Base-by-base conservation (phyloP, 1,140 invertebrate species). In the Tetragonula clypearis region DNA sequence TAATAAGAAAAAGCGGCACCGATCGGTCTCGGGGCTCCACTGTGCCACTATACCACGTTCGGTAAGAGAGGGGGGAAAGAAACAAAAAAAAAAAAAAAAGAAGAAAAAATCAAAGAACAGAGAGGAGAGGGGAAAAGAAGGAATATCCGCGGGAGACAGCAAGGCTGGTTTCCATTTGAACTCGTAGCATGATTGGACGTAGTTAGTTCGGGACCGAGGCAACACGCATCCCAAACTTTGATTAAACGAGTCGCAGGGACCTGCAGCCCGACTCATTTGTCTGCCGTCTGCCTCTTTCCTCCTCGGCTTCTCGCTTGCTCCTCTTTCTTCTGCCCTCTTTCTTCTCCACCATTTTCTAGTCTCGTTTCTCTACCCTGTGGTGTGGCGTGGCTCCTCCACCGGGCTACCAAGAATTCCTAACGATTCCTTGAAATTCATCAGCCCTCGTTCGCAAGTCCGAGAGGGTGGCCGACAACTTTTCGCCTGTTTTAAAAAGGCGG, bases 191-290 rank as follows among this genome's bases (percentile, higher is more conserved):
- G 93, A 93, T 93, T 89, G 90, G 90, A 87, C 86, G 92, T 93
- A 93, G 93, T 93, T 93, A 93, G 92, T 91, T 66, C 91, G 89
- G 87, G 88, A 80, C 89, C 86, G 88, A 88, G 89, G 92, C 88
- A 90, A 90, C 92, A 93, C 93, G 93, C 91, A 93, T 92, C 92
- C 92, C 91, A 93, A 93, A 93, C 91, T 93, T 93, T 93, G 93
- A 93, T 93, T 93, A 93, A 93, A 93, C 92, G 92, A 92, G 92
- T 93, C 92, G 92, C 90, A 90, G 92, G 87, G 93, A 92, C 93
- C 89, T 91, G 90, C 89, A 90, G 90, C 91, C 91, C 91, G 88
- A 93, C 91, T 93, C 92, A 93, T 93, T 93, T 93, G 91, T 93
- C 93, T 93, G 79, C 92, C 86, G 92, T 91, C 91, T 89, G 73